Percentiles rank a stretch among this genome's conserved stretches.
These are phyloP conservation scores for Rhineura floridana DNA, from an alignment of 2,113 vertebrate genomes.

Conservation along the genomic window DNA sequence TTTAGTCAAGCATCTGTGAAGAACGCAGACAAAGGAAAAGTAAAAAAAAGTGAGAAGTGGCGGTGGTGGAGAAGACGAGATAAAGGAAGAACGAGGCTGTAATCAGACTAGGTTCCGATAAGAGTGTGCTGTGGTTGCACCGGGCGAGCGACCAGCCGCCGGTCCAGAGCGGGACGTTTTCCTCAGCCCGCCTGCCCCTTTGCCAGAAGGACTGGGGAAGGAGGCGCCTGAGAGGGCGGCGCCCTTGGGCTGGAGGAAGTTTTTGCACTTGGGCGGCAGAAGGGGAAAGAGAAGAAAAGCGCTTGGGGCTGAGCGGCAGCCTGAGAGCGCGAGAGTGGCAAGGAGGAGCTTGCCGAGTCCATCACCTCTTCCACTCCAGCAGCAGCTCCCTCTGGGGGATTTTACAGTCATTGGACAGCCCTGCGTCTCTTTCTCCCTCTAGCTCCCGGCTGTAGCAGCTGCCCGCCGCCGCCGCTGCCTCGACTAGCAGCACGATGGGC, in stretches of 20 bases:
- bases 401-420: rapidly evolving
- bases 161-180: neutral
- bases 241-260: constrained; percentile 60
- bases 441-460: too few relatives aligned
- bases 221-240: constrained; percentile 58
- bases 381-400: rapidly evolving
- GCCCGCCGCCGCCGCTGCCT: neutral
- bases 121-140: neutral
- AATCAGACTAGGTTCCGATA: neutral
- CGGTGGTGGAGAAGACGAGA: neutral
- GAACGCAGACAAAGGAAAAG: too few relatives aligned
- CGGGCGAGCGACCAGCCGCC: too few relatives aligned
- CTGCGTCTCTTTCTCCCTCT: too few relatives aligned
- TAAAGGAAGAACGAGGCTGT: neutral
- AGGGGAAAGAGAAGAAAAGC: neutral
- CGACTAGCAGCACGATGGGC: constrained; percentile 77
- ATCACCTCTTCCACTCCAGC: neutral
- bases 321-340: neutral
- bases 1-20: too few relatives aligned
- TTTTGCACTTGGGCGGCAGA: neutral
- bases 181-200: constrained; percentile 38
- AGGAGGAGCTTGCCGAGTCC: rapidly evolving
- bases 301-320: rapidly evolving
- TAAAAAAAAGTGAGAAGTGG: too few relatives aligned
- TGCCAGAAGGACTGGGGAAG: constrained; percentile 51